Conservation (phyloP, 2,797 vertebrate genomes). For the Epinephelus malabaricus region DNA sequence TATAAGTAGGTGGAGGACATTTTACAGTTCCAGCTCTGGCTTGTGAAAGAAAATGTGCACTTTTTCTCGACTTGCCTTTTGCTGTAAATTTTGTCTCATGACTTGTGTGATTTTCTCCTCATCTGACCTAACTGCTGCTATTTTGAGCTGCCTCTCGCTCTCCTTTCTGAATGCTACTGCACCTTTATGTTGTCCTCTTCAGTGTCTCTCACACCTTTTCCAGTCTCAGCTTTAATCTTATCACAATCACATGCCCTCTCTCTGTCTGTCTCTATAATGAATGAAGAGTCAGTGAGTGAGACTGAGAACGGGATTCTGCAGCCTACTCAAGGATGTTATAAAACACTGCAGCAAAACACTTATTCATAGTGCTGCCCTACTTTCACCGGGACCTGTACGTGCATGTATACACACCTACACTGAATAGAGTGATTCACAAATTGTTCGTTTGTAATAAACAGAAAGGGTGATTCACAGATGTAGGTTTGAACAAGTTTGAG, state of each 20-base stretch:
- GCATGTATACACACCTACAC: slow-evolving; percentile 26
- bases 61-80: slow-evolving; percentile 10
- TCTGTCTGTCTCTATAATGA: slow-evolving; percentile 46
- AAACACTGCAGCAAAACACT: slow-evolving; percentile 69
- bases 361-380: slow-evolving; percentile 61
- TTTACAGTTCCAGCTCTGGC: slow-evolving; percentile 14
- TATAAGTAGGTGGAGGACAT: slow-evolving; percentile 14
- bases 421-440: slow-evolving; percentile 48
- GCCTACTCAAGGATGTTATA: slow-evolving; percentile 59
- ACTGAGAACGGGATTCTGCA: slow-evolving; percentile 44
- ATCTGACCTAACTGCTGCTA: slow-evolving; percentile 56
- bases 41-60: slow-evolving; percentile 9
- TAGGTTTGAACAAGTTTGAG: slow-evolving; percentile 1
- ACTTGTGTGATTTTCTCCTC: slow-evolving; percentile 45
- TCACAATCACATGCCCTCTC: slow-evolving; percentile 5
- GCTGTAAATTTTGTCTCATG: slow-evolving; percentile 31
- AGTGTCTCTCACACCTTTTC: slow-evolving; percentile 35
- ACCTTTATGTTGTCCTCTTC: slow-evolving; percentile 39
- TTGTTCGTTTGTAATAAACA: neutral
- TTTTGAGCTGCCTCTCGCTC: slow-evolving; percentile 53
- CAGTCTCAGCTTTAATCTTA: slow-evolving; percentile 44
- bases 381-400: slow-evolving; percentile 51
- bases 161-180: slow-evolving; percentile 42
- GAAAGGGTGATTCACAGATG: slow-evolving; percentile 35
- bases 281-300: slow-evolving; percentile 50